Evolutionary conservation across 2,797 vertebrate genomes (phyloP), one percentile per base, ranked within the genome.

Genomic region (Mallotus villosus): DNA sequence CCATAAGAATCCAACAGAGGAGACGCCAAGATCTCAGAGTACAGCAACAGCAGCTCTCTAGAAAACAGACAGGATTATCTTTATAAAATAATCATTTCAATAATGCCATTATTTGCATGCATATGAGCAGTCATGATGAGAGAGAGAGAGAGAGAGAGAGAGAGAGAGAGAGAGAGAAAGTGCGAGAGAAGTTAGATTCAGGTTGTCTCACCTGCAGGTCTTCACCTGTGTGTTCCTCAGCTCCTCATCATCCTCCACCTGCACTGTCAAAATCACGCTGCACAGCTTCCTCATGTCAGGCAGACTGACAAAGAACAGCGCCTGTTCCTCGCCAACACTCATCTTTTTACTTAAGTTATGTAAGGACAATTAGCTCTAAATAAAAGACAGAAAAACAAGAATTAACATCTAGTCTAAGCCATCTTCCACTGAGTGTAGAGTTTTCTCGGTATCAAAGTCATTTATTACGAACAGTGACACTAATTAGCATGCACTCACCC

Each of bases 141-240:
- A 46, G 7, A 46, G 41, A 46, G 41, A 41, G 37, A 46, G 41
- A 37, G 1, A 8, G 1, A 37, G 34, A 37, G 8, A 2, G 34
- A 37, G 9, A 37, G 7, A 9, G 8, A 8, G 34, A 37, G 8
- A 51, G 2, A 51, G n/a, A 1, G 29, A 29, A 29, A 29, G 29
- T 29, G 29, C 2, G 29, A 34, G 19, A n/a, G 3, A n/a, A 46
- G 8, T 11, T 34, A 57, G 61, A 65, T 16, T n/a, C 0, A 55
- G 7, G 3, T n/a, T 19, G 4, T 14, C 68, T 87, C 84, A 97
- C 96, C 96, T 95, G 95, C 96, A 96, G 68, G 87, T 92, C 79
- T 92, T 94, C 63, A 95, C 82, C 87, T 97, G 95, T 21, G 37
- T 78, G 82, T 81, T 95, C 83, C 95, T 92, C 25, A 75, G 70